Evolutionary conservation across 2,888 invertebrate genomes (phyloP), one percentile per base, ranked within the genome.

Genomic region (Drosophila neotestacea): DNA sequence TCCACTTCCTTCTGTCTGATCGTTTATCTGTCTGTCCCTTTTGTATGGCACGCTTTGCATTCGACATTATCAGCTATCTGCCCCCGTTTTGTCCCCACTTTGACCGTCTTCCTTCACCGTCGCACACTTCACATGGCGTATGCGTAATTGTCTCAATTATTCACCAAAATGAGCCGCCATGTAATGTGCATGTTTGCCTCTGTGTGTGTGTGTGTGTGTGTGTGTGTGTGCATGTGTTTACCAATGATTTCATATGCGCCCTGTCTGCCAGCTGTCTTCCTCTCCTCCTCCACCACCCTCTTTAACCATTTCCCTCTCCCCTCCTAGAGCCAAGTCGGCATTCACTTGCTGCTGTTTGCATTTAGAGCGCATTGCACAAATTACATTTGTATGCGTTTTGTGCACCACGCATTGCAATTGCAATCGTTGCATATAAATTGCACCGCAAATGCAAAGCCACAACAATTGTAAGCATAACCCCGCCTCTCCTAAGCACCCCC

Each of bases 101-200:
- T 6, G 6, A 9, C 11, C 44, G 22, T 42, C 39, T 58, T n/a
- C 22, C 51, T 4, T 44, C 42, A 50, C 38, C 16, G 9, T n/a
- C 34, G 41, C 68, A 34, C 55, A 46, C 58, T 58, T 52, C 71
- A 76, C 84, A 79, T 73, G 72, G 80, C 72, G 79, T 81, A 81
- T 85, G 77, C 87, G 89, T 85, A 85, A 85, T 85, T 85, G 87
- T 87, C 89, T 89, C 85, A 85, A 89, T 85, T 85, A 85, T 88
- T 85, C 87, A 84, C 88, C 88, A 73, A 84, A 84, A 84, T 84
- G 86, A 88, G 88, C 84, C 73, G 73, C 76, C 71, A 76, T 83
- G 69, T 75, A 60, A 59, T 68, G 60, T 77, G 58, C 58, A 52
- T 71, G 71, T 64, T 28, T 71, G 58, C 34, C 7, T 39, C 9